A percentile compares a stretch with the other conserved stretches of the same genome.
phyloP scores from a whole-genome alignment of 1,140 invertebrate genomes.

The Drosophila ironensis region DNA sequence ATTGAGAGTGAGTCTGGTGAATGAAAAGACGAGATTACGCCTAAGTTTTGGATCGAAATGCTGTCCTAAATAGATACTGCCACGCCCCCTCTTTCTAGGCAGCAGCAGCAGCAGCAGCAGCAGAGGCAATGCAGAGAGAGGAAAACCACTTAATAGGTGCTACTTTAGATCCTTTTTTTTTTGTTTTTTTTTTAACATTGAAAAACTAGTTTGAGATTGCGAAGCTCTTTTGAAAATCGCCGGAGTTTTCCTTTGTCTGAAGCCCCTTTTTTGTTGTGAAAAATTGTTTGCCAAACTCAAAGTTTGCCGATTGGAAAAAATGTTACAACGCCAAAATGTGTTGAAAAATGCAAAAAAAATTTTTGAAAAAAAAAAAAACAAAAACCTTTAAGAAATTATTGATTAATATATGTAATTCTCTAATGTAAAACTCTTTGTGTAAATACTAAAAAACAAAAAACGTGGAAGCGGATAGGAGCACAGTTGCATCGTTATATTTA shows the following conservation, averaged over 20 bases:
- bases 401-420: constrained; percentile 42
- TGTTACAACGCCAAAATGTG: constrained; percentile 57
- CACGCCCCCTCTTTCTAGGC: constrained; percentile 43
- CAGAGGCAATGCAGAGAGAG: constrained; percentile 14
- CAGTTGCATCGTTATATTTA: constrained; percentile 35
- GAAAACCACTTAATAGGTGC: constrained; percentile 46
- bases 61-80: constrained; percentile 49
- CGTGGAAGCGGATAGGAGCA: neutral
- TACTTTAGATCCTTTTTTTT: constrained; percentile 40
- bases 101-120: constrained; percentile 22
- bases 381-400: constrained; percentile 18
- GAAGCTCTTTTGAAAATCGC: neutral
- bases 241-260: constrained; percentile 3
- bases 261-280: constrained; percentile 21
- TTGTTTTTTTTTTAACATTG: constrained; percentile 9
- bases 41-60: constrained; percentile 12
- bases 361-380: constrained; percentile 5
- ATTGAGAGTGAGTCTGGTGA: constrained; percentile 1
- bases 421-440: constrained; percentile 59
- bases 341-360: constrained; percentile 49
- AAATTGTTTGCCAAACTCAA: constrained; percentile 67
- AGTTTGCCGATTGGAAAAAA: constrained; percentile 48
- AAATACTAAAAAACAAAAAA: constrained; percentile 59
- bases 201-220: too few species aligned
- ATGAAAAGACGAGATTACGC: constrained; percentile 6